phyloP scores from a whole-genome alignment of 2,888 invertebrate species.

The Octodonta nipae region DNA sequence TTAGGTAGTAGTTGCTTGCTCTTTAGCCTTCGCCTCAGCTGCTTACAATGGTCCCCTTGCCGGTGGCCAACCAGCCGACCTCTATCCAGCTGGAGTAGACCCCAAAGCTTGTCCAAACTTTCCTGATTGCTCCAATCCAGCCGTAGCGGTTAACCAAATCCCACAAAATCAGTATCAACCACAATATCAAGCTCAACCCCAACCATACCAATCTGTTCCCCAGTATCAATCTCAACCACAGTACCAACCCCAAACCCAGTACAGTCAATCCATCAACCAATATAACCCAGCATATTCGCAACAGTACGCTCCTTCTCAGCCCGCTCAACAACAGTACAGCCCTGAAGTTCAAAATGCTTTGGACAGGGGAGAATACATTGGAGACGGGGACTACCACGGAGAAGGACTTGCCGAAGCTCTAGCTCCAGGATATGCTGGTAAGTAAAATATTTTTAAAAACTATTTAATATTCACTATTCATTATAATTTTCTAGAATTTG shows the following conservation, averaged over 20 bases:
- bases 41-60: conserved; percentile 26
- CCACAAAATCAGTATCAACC: conserved; percentile 6
- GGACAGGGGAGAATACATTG: conserved; percentile 27
- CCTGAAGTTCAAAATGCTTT: conserved; percentile 24
- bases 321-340: conserved; percentile 17
- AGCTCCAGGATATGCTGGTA: conserved; percentile 24
- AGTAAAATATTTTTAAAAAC: too few species aligned
- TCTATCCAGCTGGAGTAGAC: conserved; percentile 26
- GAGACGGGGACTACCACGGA: conserved; percentile 28
- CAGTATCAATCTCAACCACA: conserved; percentile 12
- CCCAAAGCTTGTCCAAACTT: conserved; percentile 28
- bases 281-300: conserved; percentile 20
- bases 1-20: conserved; percentile 25
- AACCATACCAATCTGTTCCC: conserved; percentile 16
- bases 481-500: too few species aligned
- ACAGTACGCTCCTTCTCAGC: conserved; percentile 17
- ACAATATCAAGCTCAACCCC: conserved; percentile 8
- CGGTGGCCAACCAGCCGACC: conserved; percentile 24
- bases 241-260: conserved; percentile 15
- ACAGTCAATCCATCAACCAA: conserved; percentile 15
- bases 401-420: conserved; percentile 28
- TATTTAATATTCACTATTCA: too few species aligned
- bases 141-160: conserved; percentile 20
- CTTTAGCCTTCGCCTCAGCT: conserved; percentile 17
- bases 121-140: conserved; percentile 26